These are phyloP conservation scores for Naso thynnoides DNA, from an alignment of 2,797 vertebrate species.

Conservation along the genomic window DNA sequence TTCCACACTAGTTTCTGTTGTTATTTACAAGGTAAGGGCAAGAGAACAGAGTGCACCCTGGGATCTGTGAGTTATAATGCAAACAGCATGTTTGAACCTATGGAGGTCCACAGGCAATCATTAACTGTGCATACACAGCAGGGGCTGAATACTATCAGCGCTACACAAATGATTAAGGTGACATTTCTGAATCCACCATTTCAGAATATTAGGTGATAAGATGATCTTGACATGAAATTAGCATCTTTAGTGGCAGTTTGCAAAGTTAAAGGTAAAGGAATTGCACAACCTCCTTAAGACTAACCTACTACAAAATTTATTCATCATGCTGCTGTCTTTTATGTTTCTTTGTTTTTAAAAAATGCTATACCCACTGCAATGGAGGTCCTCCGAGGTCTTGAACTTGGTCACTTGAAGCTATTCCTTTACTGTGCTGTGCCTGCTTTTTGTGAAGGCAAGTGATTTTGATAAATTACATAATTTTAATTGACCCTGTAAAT, in stretches of 20 bases:
- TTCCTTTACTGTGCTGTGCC: too few species aligned
- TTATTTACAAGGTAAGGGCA: constrained; percentile 52
- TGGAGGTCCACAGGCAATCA: constrained; percentile 7
- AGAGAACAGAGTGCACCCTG: constrained; percentile 29
- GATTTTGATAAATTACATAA: too few species aligned
- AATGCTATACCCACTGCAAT: too few species aligned
- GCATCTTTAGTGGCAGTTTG: too few species aligned
- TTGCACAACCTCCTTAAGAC: not conserved
- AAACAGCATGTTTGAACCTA: not conserved
- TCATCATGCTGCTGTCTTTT: not conserved
- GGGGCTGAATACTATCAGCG: not conserved
- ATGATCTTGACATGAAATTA: not conserved
- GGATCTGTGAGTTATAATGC: constrained; percentile 14
- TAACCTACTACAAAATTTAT: not conserved
- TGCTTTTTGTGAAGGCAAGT: too few species aligned
- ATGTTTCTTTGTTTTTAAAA: not conserved
- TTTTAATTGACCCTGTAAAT: not conserved
- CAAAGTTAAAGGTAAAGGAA: not conserved
- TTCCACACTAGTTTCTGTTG: constrained; percentile 13
- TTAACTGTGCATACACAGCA: not conserved
- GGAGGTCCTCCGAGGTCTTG: not conserved
- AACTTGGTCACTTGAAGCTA: not conserved
- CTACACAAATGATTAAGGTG: not conserved
- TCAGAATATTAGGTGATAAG: not conserved
- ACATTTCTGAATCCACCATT: not conserved